Conservation (phyloP, 2,888 invertebrate species). For the Podotricha telesiphe region DNA sequence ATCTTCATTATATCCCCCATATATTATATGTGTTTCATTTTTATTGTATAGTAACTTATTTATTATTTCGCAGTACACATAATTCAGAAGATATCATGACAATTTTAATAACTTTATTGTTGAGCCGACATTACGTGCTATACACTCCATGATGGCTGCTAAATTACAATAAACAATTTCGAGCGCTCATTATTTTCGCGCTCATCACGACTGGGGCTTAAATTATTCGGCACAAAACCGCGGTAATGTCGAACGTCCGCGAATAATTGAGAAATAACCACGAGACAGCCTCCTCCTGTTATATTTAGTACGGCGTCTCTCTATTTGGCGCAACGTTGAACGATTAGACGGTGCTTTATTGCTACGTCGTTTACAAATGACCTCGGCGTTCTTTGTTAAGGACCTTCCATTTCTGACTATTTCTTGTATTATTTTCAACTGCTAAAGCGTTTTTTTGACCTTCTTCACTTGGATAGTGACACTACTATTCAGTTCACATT, state of each 20-base stretch:
- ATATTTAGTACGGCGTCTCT: slow-evolving; percentile 75
- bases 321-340: slow-evolving; percentile 61
- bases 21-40: slow-evolving; percentile 16
- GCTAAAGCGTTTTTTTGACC: background rate
- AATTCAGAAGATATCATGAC: slow-evolving; percentile 57
- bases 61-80: slow-evolving; percentile 51
- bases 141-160: slow-evolving; percentile 68
- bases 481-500: background rate
- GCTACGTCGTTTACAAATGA: slow-evolving; percentile 45
- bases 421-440: slow-evolving; percentile 3
- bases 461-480: background rate
- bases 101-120: slow-evolving; percentile 74
- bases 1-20: background rate
- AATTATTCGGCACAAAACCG: slow-evolving; percentile 77
- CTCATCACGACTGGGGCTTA: slow-evolving; percentile 73
- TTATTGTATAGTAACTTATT: slow-evolving; percentile 42
- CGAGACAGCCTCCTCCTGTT: slow-evolving; percentile 68
- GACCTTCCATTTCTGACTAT: slow-evolving; percentile 8
- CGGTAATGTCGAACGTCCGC: slow-evolving; percentile 76
- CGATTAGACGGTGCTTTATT: slow-evolving; percentile 55
- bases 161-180: slow-evolving; percentile 81
- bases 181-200: slow-evolving; percentile 73
- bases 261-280: slow-evolving; percentile 79
- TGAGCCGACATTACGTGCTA: slow-evolving; percentile 68
- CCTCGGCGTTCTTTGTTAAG: slow-evolving; percentile 28